Conservation (phyloP, 1,140 invertebrate species). For the Drosophila pachea region DNA sequence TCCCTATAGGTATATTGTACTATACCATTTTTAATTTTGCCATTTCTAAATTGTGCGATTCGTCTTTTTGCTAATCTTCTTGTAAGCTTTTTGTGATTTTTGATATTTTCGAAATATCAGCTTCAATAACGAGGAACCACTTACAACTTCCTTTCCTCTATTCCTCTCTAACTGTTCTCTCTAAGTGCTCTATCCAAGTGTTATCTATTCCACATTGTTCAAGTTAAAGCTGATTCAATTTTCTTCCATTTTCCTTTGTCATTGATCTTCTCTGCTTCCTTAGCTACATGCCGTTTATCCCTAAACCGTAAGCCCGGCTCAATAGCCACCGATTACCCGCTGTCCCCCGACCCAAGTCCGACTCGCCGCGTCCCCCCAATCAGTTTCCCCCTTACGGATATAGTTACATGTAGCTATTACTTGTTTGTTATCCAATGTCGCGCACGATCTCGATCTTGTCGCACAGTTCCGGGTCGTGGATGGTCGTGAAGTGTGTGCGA, state of each 20-base stretch:
- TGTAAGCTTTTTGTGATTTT: neutral
- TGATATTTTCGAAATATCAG: slow-evolving; percentile 18
- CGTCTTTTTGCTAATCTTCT: neutral
- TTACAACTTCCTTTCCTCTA: neutral
- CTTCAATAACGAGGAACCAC: slow-evolving; percentile 9
- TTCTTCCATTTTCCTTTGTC: no score
- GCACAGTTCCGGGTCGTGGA: slow-evolving; percentile 78
- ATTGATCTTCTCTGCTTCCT: neutral
- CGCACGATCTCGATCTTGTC: slow-evolving; percentile 78
- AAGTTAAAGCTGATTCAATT: slow-evolving; percentile 26
- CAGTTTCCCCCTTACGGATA: slow-evolving; percentile 60
- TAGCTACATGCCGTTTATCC: slow-evolving; percentile 36
- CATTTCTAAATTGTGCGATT: neutral
- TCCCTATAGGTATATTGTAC: neutral
- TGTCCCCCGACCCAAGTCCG: slow-evolving; percentile 46
- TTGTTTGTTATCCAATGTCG: slow-evolving; percentile 79
- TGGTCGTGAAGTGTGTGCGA: slow-evolving; percentile 83
- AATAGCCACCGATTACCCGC: neutral
- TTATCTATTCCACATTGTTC: neutral
- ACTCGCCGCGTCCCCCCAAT: slow-evolving; percentile 7
- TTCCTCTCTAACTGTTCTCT: neutral
- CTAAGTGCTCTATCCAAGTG: neutral
- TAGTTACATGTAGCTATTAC: slow-evolving; percentile 78
- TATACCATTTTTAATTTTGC: neutral
- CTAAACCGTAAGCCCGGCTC: slow-evolving; percentile 20